phyloP scores from a whole-genome alignment of 92 coral and sea anemone species.

The Zoanthus gigantus region DNA sequence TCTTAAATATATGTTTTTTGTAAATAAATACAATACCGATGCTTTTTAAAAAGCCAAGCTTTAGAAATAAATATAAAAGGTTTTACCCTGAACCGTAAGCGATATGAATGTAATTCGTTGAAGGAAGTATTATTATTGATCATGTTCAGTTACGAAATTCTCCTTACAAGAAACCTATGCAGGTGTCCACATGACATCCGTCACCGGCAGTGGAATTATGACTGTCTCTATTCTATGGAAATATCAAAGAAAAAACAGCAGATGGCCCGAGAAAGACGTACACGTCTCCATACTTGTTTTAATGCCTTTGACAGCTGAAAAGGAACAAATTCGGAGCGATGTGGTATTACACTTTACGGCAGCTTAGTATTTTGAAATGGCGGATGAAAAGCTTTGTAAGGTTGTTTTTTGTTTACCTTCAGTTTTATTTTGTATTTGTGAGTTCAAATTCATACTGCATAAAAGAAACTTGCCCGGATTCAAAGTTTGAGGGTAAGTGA shows the following conservation, averaged over 20 bases:
- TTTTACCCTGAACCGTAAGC: no score
- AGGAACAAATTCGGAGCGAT: neutral
- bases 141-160: slow-evolving; percentile 44
- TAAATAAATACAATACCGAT: no score
- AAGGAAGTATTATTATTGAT: no score
- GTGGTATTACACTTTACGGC: slow-evolving; percentile 2
- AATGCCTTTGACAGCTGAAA: slow-evolving; percentile 10
- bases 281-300: neutral
- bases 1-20: no score
- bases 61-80: no score
- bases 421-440: neutral
- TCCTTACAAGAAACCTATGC: slow-evolving; percentile 26
- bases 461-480: slow-evolving; percentile 31
- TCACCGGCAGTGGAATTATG: neutral
- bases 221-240: slow-evolving; percentile 34
- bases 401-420: neutral
- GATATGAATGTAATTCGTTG: no score
- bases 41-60: no score
- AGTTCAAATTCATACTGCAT: slow-evolving; percentile 22
- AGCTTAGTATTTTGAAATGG: neutral
- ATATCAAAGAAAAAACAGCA: slow-evolving; percentile 19
- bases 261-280: slow-evolving; percentile 34
- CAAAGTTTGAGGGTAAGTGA: slow-evolving; percentile 19
- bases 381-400: slow-evolving; percentile 5
- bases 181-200: neutral